A percentile compares a stretch with the other conserved stretches of the same genome.
Conservation (phyloP, 2,888 invertebrate genomes). For the Acleris sparsana region DNA sequence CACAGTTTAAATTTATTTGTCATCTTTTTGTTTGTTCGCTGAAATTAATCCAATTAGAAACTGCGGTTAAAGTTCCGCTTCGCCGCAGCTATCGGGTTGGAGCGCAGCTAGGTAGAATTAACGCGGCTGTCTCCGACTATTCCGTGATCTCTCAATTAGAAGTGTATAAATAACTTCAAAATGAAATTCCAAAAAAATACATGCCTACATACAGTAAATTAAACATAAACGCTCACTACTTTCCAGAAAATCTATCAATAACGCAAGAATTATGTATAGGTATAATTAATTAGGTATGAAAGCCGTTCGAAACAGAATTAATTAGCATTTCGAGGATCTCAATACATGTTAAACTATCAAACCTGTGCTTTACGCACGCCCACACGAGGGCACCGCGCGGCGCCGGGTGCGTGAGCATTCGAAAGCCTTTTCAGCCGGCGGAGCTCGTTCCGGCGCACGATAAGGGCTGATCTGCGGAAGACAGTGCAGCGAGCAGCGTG, state of each 20-base stretch:
- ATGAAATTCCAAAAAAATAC: no score
- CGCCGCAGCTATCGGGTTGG: slow-evolving; percentile 24
- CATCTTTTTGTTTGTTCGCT: slow-evolving; percentile 35
- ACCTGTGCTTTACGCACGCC: slow-evolving; percentile 40
- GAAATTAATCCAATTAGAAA: slow-evolving; percentile 38
- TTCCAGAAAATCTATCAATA: no score
- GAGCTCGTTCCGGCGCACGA: slow-evolving; percentile 72
- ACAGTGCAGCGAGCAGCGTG: slow-evolving; percentile 77
- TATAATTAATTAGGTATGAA: no score
- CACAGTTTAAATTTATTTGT: slow-evolving; percentile 35
- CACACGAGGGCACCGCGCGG: slow-evolving; percentile 55
- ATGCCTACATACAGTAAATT: no score
- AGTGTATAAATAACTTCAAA: background rate
- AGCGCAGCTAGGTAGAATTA: slow-evolving; percentile 19
- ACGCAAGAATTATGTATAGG: no score
- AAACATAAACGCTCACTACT: no score
- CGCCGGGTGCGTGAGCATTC: slow-evolving; percentile 60
- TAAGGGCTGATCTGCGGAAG: slow-evolving; percentile 82
- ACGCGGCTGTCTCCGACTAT: slow-evolving; percentile 8
- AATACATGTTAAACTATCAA: slow-evolving; percentile 13
- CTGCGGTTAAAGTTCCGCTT: slow-evolving; percentile 34
- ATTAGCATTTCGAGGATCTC: no score
- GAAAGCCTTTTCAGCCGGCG: slow-evolving; percentile 69
- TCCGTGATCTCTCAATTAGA: slow-evolving; percentile 10
- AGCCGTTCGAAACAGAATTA: no score